Evolutionary conservation across 2,888 invertebrate species (phyloP).

Genomic region (Noctua comes): DNA sequence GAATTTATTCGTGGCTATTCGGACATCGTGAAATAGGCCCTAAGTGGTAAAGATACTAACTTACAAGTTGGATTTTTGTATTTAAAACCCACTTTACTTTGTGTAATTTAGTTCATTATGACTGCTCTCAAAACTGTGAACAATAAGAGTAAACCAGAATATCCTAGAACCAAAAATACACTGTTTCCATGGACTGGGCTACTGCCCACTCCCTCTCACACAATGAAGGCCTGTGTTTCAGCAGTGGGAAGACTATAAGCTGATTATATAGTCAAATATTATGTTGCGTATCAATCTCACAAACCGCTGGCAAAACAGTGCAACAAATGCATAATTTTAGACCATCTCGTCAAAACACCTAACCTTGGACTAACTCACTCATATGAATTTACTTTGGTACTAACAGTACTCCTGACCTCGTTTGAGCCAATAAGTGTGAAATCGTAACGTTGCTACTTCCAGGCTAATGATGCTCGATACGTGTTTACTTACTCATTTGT

Average conservation of each 20-base stretch:
- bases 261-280: neutral
- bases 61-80: no score
- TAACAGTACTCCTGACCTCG: conserved; percentile 43
- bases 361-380: conserved; percentile 55
- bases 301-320: neutral
- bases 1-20: no score
- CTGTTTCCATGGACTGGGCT: neutral
- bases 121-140: neutral
- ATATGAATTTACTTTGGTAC: conserved; percentile 46
- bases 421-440: conserved; percentile 53
- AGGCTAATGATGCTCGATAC: conserved; percentile 44
- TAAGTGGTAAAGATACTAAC: no score
- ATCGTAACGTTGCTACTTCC: conserved; percentile 24
- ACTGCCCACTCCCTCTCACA: neutral
- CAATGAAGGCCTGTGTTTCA: neutral
- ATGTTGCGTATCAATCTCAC: neutral
- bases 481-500: conserved; percentile 39
- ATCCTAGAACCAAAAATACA: neutral
- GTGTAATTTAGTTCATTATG: neutral
- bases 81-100: no score
- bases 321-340: conserved; percentile 18
- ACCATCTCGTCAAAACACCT: conserved; percentile 13
- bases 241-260: no score
- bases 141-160: neutral
- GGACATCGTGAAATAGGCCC: no score